Base-by-base conservation (phyloP, 2,113 vertebrate genomes). In the Sisor rabdophorus region DNA sequence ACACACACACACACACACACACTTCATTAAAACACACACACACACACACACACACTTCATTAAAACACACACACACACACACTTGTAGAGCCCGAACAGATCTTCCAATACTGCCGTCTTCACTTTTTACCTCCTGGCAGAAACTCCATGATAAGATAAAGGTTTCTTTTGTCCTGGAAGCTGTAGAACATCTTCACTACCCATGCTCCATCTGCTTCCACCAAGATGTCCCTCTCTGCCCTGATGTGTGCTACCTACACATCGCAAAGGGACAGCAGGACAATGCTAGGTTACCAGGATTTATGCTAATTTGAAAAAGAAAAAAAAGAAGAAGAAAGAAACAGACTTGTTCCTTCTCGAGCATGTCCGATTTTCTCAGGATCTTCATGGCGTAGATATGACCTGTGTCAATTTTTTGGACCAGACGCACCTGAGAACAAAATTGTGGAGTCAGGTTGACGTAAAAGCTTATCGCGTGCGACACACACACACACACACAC, bases 361-460 rank as follows among this genome's bases (percentile, higher is more conserved):
- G 89, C 97, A 99, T 99, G 85, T 99, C 97, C 9, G 97, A 93
- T 90, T 99, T 99, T 48, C 97, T 92, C 63, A 99, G 68, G 81
- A 99, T 98, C 88, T 99, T 99, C 97, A 99, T 99, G 86, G 97
- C 97, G 65, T 99, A 99, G 88, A 99, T 98, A 87, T 99, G 97
- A 6, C 97, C 97, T 0, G 97, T 99, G 85, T 99, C 97, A 86
- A 98, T 99, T 87, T 99, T 99, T 90, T 99, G 97, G 64, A 99
- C 97, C 0, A 99, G 89, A 53, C 97, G 95, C 5, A 99, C 97
- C 97, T 99, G 67, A 84, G 69, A 19, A 47, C 53, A 22, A 71
- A 1, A 44, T 9, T 7, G 40, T 8, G 10, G 5, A 8, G 40
- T 44, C 5, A 44, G 40, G 5, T 44, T 44, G 40, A 10, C 5